Evolutionary conservation across 2,888 invertebrate genomes (phyloP).

Genomic region (Apocheima hispidaria): DNA sequence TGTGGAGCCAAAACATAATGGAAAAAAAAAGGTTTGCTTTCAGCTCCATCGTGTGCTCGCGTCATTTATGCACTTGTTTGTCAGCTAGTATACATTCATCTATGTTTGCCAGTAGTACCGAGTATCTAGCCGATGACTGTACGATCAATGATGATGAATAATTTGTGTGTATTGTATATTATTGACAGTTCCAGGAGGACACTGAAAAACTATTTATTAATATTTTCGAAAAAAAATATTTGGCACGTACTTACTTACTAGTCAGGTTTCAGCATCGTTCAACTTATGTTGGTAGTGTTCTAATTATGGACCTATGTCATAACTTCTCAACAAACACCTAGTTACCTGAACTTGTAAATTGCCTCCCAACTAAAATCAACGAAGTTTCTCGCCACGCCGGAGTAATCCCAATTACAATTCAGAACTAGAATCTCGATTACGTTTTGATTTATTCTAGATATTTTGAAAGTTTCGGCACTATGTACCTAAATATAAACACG

Average conservation of each 20-base stretch:
- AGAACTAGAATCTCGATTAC: slow-evolving; percentile 14
- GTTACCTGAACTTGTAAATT: slow-evolving; percentile 23
- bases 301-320: not conserved
- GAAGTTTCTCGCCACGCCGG: slow-evolving; percentile 17
- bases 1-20: too few species aligned
- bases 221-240: not conserved
- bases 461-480: not conserved
- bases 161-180: too few species aligned
- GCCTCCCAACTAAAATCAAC: slow-evolving; percentile 28
- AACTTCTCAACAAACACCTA: slow-evolving; percentile 10
- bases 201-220: too few species aligned
- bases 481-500: too few species aligned
- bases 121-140: too few species aligned
- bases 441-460: slow-evolving; percentile 17
- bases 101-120: too few species aligned
- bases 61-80: too few species aligned
- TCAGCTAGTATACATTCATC: too few species aligned
- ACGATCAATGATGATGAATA: too few species aligned
- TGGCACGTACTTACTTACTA: not conserved
- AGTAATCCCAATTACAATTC: slow-evolving; percentile 23
- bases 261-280: not conserved
- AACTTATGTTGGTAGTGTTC: not conserved
- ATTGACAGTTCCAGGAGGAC: too few species aligned
- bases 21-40: too few species aligned
- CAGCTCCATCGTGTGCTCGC: too few species aligned